Evolutionary conservation across 2,888 invertebrate species (phyloP).

Genomic region (Venusia cambrica): DNA sequence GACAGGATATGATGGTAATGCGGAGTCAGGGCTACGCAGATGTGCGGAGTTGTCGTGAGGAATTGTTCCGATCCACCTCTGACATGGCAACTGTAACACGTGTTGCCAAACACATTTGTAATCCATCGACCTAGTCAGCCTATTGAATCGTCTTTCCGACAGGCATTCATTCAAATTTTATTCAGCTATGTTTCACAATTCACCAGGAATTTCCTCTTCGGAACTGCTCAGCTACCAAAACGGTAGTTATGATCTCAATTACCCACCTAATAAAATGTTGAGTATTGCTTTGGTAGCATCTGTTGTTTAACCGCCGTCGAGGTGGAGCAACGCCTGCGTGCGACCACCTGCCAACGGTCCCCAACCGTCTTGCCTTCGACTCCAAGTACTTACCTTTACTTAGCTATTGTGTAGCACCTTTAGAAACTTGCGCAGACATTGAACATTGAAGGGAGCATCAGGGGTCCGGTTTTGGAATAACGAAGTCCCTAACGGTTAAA

Average conservation of each 20-base stretch:
- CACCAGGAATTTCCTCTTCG: too few species aligned
- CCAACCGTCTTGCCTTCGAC: constrained; percentile 23
- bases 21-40: constrained; percentile 57
- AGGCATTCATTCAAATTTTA: neutral
- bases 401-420: constrained; percentile 9
- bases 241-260: constrained; percentile 9
- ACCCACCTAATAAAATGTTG: constrained; percentile 10
- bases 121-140: constrained; percentile 19
- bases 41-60: constrained; percentile 63
- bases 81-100: constrained; percentile 53
- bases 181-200: too few species aligned
- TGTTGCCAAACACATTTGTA: constrained; percentile 33
- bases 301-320: constrained; percentile 19
- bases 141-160: constrained; percentile 7
- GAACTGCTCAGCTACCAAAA: constrained; percentile 2
- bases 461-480: constrained; percentile 12
- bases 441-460: constrained; percentile 8
- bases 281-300: constrained; percentile 11
- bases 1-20: constrained; percentile 73
- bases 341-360: constrained; percentile 34
- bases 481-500: constrained; percentile 9
- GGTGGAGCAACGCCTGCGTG: constrained; percentile 17
- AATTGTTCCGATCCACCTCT: constrained; percentile 57
- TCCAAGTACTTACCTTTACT: constrained; percentile 9
- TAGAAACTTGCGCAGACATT: constrained; percentile 14